Base-by-base conservation (phyloP, 2,113 vertebrate species). In the Psephotus haematonotus region DNA sequence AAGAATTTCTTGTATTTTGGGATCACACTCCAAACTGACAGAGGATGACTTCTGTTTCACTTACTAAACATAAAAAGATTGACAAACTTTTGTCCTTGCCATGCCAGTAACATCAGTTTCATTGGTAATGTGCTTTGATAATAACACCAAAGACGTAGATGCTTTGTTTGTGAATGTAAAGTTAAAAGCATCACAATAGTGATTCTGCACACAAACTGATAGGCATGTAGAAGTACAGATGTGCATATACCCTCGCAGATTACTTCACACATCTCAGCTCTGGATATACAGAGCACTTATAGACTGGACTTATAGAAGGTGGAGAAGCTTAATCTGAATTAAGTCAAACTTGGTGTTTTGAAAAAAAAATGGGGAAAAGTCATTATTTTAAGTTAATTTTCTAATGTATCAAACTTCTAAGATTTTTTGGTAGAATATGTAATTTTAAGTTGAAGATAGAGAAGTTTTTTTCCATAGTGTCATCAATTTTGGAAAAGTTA, bases 311-410 rank as follows among this genome's bases (percentile, higher is more conserved):
- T 47, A 47, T 22, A 47, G 20, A 47, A 76, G 6, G 10, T 62
- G 11, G 20, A 89, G 20, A 8, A 89, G 11, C 7, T 59, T 70
- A 65, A 80, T 35, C 8, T 81, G 39, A 85, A 57, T 75, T 67
- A 71, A 50, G 3, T 47, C 14, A 83, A 55, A 59, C 2, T 46
- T 62, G 3, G 4, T 47, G 50, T 62, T 84, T 59, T 82, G 9
- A 44, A 85, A 82, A 86, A 77, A 53, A 33, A 6, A 2, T 1
- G 4, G 3, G 1, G 0, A 10, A 74, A 70, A 78, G 35, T 16
- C 1, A 57, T 27, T 0, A 60, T 60, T 84, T 65, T 7, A 57
- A 60, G 11, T 52, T 47, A 17, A 65, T 70, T 93, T 91, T 78
- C 25, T 47, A 64, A 64, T 12, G 82, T 70, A 35, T 7, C 1